Evolutionary conservation across 2,797 vertebrate genomes (phyloP), one percentile per base, ranked within the genome.

Genomic region (Ctenopoma kingsleyae): DNA sequence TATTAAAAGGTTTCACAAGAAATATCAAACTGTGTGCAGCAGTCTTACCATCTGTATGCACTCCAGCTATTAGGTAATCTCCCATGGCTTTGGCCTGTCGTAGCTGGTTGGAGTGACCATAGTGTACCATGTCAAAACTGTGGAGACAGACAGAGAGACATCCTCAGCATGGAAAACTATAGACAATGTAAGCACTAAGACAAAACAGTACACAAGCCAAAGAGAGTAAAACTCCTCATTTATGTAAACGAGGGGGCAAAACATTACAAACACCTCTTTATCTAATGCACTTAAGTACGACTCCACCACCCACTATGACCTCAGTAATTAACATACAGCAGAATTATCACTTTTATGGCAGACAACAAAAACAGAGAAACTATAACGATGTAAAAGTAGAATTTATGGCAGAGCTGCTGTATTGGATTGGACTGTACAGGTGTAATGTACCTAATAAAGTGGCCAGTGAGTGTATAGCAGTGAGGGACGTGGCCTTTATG

Each of bases 91-190:
- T 96, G 0, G 98, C 98, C 92, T 99, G 98, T 52, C 98, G 95
- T 71, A 99, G 94, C 89, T 99, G 98, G 93, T 99, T 99, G 0
- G 98, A 98, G 91, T 99, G 98, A 10, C 98, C 98, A 0, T 98
- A 99, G 84, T 99, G 98, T n/a, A 99, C 98, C 98, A 99, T 99
- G 93, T 99, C 98, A 53, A 99, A 99, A 91, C 98, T 99, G 87
- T 8, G 51, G 71, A 70, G 27, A 76, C 48, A 64, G 48, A 68
- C 12, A 52, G 25, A 65, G 3, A 64, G 8, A 72, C 0, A 5
- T 22, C 22, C 38, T 51, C 8, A 67, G 30, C 40, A 8, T 16
- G 13, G 1, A 57, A 50, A 52, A 65, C 17, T 60, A 66, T 15
- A 66, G 17, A 30, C 13, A 25, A 40, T 38, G 5, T 32, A n/a